phyloP scores from a whole-genome alignment of 1,140 invertebrate species.

The Leptinotarsa defecta region DNA sequence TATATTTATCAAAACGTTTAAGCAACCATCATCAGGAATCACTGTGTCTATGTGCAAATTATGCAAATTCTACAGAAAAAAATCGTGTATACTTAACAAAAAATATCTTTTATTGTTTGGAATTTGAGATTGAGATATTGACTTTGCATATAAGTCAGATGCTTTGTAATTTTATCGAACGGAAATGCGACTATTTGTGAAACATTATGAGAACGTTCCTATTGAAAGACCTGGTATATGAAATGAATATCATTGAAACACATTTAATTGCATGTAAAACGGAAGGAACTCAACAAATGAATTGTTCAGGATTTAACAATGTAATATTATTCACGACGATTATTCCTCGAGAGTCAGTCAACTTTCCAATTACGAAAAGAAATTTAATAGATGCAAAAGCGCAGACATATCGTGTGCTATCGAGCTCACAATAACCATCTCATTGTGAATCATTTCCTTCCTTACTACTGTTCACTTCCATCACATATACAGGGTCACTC shows the following conservation, averaged over 20 bases:
- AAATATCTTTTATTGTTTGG: no score
- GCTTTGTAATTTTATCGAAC: no score
- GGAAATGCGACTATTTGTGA: no score
- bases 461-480: neutral
- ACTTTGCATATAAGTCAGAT: no score
- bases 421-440: constrained; percentile 1
- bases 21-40: no score
- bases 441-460: constrained; percentile 8
- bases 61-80: no score
- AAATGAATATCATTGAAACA: neutral
- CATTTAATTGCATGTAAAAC: neutral
- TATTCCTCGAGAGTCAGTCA: constrained; percentile 12
- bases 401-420: neutral
- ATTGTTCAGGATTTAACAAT: neutral
- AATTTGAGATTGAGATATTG: no score
- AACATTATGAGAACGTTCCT: no score
- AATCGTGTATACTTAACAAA: no score
- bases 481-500: neutral
- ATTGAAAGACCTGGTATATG: neutral
- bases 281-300: constrained; percentile 14
- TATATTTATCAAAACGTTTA: no score
- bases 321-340: constrained; percentile 3
- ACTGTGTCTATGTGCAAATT: no score
- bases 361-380: constrained; percentile 25
- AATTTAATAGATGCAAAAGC: constrained; percentile 21